phyloP scores from a whole-genome alignment of 2,113 vertebrate genomes.

The Ramphastos sulfuratus region DNA sequence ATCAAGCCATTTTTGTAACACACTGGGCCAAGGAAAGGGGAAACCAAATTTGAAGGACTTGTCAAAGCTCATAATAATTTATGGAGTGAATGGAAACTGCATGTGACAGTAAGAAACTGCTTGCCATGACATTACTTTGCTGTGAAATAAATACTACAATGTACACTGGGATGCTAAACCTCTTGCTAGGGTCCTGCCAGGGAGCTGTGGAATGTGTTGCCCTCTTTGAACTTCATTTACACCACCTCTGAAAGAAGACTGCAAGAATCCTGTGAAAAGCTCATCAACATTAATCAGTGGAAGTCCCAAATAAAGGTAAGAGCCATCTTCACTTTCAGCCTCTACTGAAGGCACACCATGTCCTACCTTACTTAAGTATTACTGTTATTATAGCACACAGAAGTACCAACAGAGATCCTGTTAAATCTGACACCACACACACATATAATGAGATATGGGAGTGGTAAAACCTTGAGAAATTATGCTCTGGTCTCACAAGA shows the following conservation, averaged over 20 bases:
- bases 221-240: background rate
- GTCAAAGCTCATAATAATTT: constrained; percentile 53
- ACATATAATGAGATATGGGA: background rate
- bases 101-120: constrained; percentile 43
- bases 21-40: background rate
- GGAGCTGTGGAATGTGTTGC: background rate
- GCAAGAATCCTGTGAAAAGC: background rate
- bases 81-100: constrained; percentile 25
- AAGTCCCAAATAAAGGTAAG: background rate
- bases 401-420: background rate
- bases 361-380: background rate
- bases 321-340: background rate
- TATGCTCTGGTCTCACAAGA: background rate
- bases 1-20: constrained; percentile 44
- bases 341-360: background rate
- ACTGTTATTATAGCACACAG: background rate
- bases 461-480: background rate
- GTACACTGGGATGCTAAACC: background rate
- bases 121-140: background rate
- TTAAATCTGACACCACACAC: background rate
- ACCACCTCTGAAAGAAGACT: background rate
- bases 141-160: constrained; percentile 27
- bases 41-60: constrained; percentile 55
- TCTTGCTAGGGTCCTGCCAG: background rate
- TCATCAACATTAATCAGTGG: background rate